phyloP scores from a whole-genome alignment of 1,140 invertebrate species.

The Pararge aegeria region DNA sequence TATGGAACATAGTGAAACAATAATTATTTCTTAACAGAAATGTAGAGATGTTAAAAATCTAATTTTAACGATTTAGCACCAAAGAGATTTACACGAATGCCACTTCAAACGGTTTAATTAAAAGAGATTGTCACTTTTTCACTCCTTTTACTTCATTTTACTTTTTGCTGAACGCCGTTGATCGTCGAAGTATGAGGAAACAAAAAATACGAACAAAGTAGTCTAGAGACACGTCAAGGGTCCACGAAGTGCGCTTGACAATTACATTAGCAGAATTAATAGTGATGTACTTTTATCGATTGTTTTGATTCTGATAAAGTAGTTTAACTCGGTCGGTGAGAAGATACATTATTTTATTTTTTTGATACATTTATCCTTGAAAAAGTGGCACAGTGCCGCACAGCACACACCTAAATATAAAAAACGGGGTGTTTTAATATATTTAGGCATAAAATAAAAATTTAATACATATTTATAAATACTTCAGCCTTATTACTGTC shows the following conservation, averaged over 20 bases:
- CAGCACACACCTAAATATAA: too few species aligned
- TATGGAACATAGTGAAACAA: too few species aligned
- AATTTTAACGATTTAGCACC: background rate
- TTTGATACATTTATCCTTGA: too few species aligned
- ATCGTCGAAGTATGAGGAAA: background rate
- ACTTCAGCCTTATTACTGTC: too few species aligned
- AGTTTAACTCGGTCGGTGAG: too few species aligned
- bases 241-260: background rate
- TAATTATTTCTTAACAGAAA: too few species aligned
- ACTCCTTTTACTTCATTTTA: background rate
- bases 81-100: background rate
- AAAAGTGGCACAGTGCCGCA: too few species aligned
- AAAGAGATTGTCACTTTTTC: background rate
- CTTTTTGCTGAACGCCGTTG: background rate
- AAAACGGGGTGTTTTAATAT: too few species aligned
- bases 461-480: too few species aligned
- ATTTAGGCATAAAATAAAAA: too few species aligned
- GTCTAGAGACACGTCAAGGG: background rate
- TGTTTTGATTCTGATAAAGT: background rate
- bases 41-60: background rate
- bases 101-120: background rate
- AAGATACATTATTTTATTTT: too few species aligned
- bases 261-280: background rate
- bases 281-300: conserved; percentile 2
- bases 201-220: background rate